Conservation (phyloP, 2,113 vertebrate species). For the Sialia sialis region DNA sequence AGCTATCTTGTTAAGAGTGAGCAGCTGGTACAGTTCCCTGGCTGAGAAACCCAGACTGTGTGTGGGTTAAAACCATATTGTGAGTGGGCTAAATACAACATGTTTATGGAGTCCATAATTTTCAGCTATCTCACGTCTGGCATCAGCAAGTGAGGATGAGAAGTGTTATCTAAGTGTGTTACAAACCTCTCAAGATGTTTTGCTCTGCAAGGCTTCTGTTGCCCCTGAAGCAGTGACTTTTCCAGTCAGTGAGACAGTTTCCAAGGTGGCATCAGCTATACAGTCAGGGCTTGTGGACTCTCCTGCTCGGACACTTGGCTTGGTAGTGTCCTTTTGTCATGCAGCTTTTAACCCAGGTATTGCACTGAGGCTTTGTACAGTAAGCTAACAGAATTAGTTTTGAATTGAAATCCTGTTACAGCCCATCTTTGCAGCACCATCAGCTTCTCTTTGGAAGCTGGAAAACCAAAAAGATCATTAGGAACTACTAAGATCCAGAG, state of each 20-base stretch:
- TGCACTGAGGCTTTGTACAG: neutral
- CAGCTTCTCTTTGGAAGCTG: neutral
- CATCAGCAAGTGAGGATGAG: neutral
- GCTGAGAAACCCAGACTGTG: conserved; percentile 5
- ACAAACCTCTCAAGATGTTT: neutral
- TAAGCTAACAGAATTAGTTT: neutral
- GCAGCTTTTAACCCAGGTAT: neutral
- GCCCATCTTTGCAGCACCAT: neutral
- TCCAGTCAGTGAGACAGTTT: neutral
- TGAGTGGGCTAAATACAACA: neutral
- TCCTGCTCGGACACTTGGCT: neutral
- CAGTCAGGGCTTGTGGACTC: neutral
- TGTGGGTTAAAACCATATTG: conserved; percentile 25
- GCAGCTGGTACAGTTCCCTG: neutral
- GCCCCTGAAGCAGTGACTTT: neutral
- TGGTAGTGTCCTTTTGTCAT: neutral
- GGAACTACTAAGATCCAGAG: neutral
- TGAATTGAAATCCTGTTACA: neutral
- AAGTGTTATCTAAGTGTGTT: neutral
- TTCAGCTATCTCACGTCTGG: conserved; percentile 6
- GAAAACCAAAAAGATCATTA: neutral
- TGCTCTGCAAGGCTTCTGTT: neutral
- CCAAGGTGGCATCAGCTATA: neutral
- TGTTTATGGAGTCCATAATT: neutral
- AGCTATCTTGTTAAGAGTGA: neutral